phyloP scores from a whole-genome alignment of 2,113 vertebrate genomes.

The Lamprologus ornatipinnis region DNA sequence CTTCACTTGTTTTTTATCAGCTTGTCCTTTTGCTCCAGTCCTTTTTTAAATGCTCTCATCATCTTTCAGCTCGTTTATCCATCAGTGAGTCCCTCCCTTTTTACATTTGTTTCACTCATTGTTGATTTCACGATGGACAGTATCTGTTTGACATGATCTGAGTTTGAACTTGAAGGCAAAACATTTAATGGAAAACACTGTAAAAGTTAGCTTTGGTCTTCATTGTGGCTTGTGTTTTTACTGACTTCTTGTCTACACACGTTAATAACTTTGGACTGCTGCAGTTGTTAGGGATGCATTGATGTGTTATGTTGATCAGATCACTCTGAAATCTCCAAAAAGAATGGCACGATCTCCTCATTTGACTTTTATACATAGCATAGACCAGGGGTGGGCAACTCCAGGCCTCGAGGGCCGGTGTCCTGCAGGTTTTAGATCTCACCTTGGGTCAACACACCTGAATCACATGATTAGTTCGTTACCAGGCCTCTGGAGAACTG shows the following conservation, averaged over 20 bases:
- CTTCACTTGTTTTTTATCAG: neutral
- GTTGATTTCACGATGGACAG: neutral
- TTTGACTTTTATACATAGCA: neutral
- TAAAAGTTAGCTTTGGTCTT: neutral
- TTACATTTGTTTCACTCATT: neutral
- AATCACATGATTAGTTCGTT: too few relatives aligned
- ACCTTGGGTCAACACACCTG: too few relatives aligned
- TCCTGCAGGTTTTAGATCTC: too few relatives aligned
- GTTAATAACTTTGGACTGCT: neutral
- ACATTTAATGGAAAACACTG: neutral
- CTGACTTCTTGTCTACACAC: neutral
- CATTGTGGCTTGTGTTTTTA: neutral
- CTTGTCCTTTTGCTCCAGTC: neutral
- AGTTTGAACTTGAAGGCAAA: neutral
- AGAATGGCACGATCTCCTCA: neutral
- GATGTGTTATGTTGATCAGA: neutral
- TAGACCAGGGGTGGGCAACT: accelerated
- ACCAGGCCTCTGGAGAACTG: too few relatives aligned
- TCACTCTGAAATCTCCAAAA: neutral
- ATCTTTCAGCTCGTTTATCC: neutral
- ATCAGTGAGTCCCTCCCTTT: accelerated
- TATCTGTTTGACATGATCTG: neutral
- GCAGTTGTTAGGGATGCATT: neutral
- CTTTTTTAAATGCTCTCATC: neutral
- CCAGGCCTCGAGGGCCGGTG: accelerated